Conservation (phyloP, 1,140 invertebrate genomes). For the Kradibia gibbosae region DNA sequence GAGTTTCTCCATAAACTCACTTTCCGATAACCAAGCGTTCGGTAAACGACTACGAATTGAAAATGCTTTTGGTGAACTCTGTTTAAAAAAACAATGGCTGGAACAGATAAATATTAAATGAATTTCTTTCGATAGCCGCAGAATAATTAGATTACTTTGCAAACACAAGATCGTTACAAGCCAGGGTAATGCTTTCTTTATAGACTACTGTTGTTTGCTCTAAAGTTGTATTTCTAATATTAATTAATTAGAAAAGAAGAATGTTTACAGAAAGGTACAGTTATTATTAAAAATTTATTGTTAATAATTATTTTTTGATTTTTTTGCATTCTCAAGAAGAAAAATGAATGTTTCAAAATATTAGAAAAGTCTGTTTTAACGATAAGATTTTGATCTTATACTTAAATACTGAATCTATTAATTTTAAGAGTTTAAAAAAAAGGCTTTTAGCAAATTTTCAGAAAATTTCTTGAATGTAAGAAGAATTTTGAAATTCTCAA, state of each 20-base stretch:
- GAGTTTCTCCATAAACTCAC: slow-evolving; percentile 21
- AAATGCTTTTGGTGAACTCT: not conserved
- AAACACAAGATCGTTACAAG: not conserved
- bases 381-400: not conserved
- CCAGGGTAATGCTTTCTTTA: not conserved
- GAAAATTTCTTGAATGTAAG: slow-evolving; percentile 24
- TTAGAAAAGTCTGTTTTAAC: not conserved
- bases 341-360: not conserved
- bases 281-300: not conserved
- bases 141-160: slow-evolving; percentile 32
- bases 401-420: not conserved
- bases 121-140: not conserved
- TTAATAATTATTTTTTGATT: no score
- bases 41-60: not conserved
- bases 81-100: slow-evolving; percentile 15
- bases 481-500: slow-evolving; percentile 31
- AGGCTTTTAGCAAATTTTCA: slow-evolving; percentile 8
- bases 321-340: not conserved
- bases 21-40: slow-evolving; percentile 15
- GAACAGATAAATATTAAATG: slow-evolving; percentile 3
- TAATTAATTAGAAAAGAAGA: not conserved
- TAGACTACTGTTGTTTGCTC: not conserved
- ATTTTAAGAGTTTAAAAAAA: slow-evolving; percentile 30
- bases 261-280: not conserved
- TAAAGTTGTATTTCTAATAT: not conserved